Evolutionary conservation across 2,888 invertebrate species (phyloP).

Genomic region (Dicycla oo): DNA sequence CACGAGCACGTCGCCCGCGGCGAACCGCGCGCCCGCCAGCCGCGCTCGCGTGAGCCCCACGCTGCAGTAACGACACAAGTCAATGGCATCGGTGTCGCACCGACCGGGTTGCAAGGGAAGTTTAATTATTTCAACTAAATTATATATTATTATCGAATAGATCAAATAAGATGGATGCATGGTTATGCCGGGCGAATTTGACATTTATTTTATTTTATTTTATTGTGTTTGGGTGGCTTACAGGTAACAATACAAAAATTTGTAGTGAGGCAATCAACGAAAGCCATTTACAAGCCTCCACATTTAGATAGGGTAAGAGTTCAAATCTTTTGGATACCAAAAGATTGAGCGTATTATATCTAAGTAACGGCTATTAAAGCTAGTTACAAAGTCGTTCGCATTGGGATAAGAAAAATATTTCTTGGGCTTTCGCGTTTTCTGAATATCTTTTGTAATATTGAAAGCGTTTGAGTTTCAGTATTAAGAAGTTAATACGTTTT

Average conservation of each 20-base stretch:
- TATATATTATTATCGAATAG: not conserved
- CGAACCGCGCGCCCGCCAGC: constrained; percentile 95
- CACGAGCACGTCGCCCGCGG: constrained; percentile 94
- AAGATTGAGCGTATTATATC: not conserved
- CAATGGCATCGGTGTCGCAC: constrained; percentile 21
- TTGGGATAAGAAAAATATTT: not conserved
- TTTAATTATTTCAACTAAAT: not conserved
- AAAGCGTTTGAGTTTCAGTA: not conserved
- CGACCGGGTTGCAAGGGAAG: not conserved
- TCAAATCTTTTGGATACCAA: not conserved
- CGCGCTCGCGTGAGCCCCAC: constrained; percentile 93
- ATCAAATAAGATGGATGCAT: not conserved
- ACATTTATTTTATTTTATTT: too few relatives aligned
- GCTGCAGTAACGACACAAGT: constrained; percentile 56
- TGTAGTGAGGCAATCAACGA: too few relatives aligned
- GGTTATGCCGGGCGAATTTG: not conserved
- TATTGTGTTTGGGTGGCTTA: too few relatives aligned
- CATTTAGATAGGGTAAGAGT: not conserved
- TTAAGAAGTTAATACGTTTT: not conserved
- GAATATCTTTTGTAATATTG: not conserved
- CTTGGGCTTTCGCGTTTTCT: not conserved
- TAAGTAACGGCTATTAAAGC: not conserved
- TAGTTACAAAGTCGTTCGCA: not conserved
- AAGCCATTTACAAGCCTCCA: too few relatives aligned
- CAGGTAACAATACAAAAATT: too few relatives aligned